Evolutionary conservation across 1,140 invertebrate genomes (phyloP).

Genomic region (Hyposmocoma kahamanoa): DNA sequence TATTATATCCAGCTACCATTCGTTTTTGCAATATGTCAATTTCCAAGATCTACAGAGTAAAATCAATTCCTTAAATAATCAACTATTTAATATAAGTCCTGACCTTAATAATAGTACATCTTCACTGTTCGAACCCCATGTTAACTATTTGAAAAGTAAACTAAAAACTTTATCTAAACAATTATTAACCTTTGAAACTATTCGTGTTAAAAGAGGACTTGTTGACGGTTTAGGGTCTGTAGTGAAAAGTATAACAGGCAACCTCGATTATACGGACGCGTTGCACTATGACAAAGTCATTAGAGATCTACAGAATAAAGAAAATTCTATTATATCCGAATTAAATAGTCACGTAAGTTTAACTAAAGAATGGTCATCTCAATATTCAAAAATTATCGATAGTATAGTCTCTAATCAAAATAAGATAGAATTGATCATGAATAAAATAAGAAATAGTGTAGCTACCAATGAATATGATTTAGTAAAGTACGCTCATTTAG

Average conservation of each 20-base stretch:
- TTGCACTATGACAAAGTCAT: not conserved
- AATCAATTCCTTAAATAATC: no score
- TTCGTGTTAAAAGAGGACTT: slow-evolving; percentile 1
- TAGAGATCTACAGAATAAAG: not conserved
- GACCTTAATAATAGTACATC: not conserved
- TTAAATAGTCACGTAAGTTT: not conserved
- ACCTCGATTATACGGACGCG: slow-evolving; percentile 1
- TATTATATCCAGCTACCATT: no score
- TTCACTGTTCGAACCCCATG: not conserved
- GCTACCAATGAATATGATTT: not conserved
- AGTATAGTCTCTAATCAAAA: not conserved
- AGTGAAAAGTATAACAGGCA: slow-evolving; percentile 2
- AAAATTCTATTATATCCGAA: not conserved
- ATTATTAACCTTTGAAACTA: not conserved
- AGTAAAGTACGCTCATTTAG: slow-evolving; percentile 5
- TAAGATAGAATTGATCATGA: not conserved
- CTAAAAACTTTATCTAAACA: not conserved
- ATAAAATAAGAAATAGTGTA: not conserved
- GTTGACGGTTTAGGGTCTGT: slow-evolving; percentile 2
- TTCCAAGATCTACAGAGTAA: no score
- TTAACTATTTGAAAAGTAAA: not conserved
- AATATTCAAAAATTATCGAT: not conserved
- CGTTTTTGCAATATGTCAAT: no score
- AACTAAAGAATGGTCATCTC: not conserved
- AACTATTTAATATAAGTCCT: no score